Conservation (phyloP, 1,140 invertebrate species). For the Eumaeus atala region DNA sequence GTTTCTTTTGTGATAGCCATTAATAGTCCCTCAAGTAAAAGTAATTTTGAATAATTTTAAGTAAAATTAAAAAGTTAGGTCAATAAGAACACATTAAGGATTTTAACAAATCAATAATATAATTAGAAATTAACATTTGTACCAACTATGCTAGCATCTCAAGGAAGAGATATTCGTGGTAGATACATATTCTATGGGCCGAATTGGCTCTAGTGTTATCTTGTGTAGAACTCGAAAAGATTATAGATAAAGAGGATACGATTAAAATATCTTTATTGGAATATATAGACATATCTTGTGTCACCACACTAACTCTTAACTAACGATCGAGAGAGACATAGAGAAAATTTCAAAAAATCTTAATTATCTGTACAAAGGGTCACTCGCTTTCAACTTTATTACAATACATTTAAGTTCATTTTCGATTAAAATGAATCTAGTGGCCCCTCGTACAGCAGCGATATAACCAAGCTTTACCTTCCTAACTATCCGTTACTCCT, state of each 20-base stretch:
- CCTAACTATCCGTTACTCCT: conserved; percentile 54
- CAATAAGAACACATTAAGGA: conserved; percentile 26
- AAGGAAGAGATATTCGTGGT: conserved; percentile 59
- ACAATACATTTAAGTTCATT: conserved; percentile 5
- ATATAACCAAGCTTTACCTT: conserved; percentile 51
- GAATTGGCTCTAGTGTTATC: conserved; percentile 47
- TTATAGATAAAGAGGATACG: conserved; percentile 33
- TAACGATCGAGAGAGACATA: conserved; percentile 66
- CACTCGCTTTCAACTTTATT: conserved; percentile 12
- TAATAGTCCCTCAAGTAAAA: too few species aligned
- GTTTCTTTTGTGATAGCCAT: too few species aligned
- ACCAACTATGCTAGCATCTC: conserved; percentile 51
- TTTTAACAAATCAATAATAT: conserved; percentile 67
- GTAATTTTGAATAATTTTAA: too few species aligned
- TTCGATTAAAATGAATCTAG: conserved; percentile 7
- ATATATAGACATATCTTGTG: conserved; percentile 40
- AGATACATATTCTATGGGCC: conserved; percentile 49
- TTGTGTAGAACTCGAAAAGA: conserved; percentile 34
- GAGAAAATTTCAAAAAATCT: conserved; percentile 65
- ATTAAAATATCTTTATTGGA: conserved; percentile 42
- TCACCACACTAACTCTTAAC: conserved; percentile 48
- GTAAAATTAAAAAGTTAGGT: not conserved
- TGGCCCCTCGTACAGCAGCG: conserved; percentile 37
- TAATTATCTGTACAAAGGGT: conserved; percentile 40
- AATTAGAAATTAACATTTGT: conserved; percentile 69